Evolutionary conservation across 2,888 invertebrate genomes (phyloP), one percentile per base, ranked within the genome.

Genomic region (Horisme vitalbata): DNA sequence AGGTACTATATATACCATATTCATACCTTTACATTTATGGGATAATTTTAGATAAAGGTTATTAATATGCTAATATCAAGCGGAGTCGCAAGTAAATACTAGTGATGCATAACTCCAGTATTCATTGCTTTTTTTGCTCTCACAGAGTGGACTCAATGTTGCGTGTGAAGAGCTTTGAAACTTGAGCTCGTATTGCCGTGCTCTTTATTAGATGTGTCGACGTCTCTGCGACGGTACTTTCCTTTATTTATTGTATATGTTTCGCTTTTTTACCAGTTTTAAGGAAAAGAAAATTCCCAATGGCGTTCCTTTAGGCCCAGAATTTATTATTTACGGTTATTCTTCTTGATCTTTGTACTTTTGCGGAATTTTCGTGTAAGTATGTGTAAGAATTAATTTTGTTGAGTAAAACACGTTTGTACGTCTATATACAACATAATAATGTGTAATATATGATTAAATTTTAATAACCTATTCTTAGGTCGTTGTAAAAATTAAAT

Each of bases 81-180:
- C 12, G 13, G 11, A 33, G 11, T 12, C 21, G 12, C 21, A n/a
- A 11, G 21, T 2, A 34, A 34, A 34, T 21, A 30, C 23, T 11
- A 31, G 26, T 34, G 24, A 28, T 24, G 62, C 64, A 64, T 62
- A 51, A 56, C 62, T 52, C 53, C 49, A 51, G 61, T 61, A 45
- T 65, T 68, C 64, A 10, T 68, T 63, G 59, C 53, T 62, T 61
- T 63, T 62, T 68, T 68, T 59, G 38, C 37, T 13, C n/a, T n/a
- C n/a, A n/a, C 26, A 54, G 46, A 63, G 52, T 46, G 52, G 33
- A 44, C 52, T 52, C 61, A 65, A 67, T 63, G 66, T 63, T 39
- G 57, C 61, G 63, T 62, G 52, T 32, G 54, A 41, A 47, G 48
- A 52, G 45, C 47, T 53, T 43, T 46, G 49, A 45, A 66, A 63